phyloP scores from a whole-genome alignment of 2,888 invertebrate species.

The Mythimna albipuncta region DNA sequence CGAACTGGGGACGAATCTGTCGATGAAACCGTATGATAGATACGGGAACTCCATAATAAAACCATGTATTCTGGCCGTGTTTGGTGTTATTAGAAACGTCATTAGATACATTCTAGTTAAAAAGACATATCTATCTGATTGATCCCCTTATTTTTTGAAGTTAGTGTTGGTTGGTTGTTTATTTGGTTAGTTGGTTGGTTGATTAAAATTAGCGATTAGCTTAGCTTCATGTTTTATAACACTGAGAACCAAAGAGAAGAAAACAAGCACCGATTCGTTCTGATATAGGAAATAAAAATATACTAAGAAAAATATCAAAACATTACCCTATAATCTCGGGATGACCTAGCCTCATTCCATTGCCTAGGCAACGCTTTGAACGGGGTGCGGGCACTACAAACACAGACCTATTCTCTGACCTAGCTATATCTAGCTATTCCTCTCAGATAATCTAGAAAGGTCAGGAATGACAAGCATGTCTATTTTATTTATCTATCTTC shows the following conservation, averaged over 20 bases:
- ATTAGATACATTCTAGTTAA: too few relatives aligned
- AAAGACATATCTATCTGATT: too few relatives aligned
- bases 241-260: neutral
- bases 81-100: too few relatives aligned
- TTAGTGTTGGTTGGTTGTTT: too few relatives aligned
- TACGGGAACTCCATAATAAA: too few relatives aligned
- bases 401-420: constrained; percentile 5
- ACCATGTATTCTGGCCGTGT: too few relatives aligned
- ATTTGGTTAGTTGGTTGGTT: too few relatives aligned
- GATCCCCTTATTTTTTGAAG: too few relatives aligned
- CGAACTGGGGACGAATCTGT: too few relatives aligned
- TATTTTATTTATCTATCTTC: constrained; percentile 25
- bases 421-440: constrained; percentile 18
- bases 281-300: neutral
- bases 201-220: too few relatives aligned
- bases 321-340: constrained; percentile 14
- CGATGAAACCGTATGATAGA: too few relatives aligned
- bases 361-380: constrained; percentile 42
- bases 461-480: constrained; percentile 20
- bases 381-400: constrained; percentile 46
- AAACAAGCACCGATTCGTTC: neutral
- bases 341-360: constrained; percentile 48
- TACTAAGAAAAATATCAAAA: constrained; percentile 2
- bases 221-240: neutral
- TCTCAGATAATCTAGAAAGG: constrained; percentile 32